These are phyloP conservation scores for Eumeta japonica DNA, from an alignment of 1,140 invertebrate species.

Conservation along the genomic window DNA sequence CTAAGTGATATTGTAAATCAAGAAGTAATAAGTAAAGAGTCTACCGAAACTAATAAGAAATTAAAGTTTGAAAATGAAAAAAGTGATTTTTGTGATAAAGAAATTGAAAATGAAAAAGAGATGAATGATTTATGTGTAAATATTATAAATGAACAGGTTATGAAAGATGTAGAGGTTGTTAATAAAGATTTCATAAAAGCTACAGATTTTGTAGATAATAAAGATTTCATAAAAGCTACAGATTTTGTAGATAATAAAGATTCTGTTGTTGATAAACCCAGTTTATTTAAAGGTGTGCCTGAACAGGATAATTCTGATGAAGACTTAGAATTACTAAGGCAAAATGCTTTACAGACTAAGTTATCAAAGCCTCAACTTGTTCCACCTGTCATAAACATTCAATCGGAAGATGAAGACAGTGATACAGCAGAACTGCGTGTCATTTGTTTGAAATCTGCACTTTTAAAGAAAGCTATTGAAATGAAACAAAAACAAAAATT, in stretches of 20 bases:
- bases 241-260: too few species aligned
- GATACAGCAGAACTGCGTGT: constrained; percentile 49
- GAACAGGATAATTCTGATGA: constrained; percentile 42
- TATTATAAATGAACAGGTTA: constrained; percentile 8
- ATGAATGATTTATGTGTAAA: neutral
- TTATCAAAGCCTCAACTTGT: constrained; percentile 25
- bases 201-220: too few species aligned
- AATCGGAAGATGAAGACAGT: constrained; percentile 46
- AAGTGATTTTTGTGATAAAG: constrained; percentile 25
- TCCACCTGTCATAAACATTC: too few species aligned
- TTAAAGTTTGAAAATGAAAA: constrained; percentile 12
- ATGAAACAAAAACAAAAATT: constrained; percentile 47
- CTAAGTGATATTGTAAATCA: too few species aligned
- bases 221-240: too few species aligned
- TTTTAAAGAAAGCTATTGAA: constrained; percentile 52
- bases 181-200: too few species aligned
- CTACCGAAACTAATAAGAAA: too few species aligned
- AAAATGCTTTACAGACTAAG: constrained; percentile 49
- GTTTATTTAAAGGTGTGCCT: too few species aligned
- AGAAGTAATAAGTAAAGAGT: too few species aligned
- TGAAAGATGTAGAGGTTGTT: too few species aligned
- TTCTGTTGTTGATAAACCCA: too few species aligned
- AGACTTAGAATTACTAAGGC: constrained; percentile 44
- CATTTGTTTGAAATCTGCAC: constrained; percentile 48
- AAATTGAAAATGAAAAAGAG: constrained; percentile 8